Percentiles rank a stretch among this genome's conserved stretches.
These are phyloP conservation scores for Cylloceria caligata DNA, from an alignment of 2,888 invertebrate species.

Conservation along the genomic window DNA sequence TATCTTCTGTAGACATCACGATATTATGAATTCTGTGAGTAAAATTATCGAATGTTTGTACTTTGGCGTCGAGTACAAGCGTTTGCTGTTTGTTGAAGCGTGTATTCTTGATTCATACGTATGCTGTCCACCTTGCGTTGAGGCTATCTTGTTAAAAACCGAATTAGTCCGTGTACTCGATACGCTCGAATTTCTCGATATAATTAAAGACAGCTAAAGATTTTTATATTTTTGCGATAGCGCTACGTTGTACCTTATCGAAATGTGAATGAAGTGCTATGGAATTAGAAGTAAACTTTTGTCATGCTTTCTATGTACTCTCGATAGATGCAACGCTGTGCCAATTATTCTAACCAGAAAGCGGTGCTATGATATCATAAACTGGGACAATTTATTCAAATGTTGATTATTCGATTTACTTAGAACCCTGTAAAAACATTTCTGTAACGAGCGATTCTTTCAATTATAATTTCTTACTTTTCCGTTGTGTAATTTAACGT, in stretches of 20 bases:
- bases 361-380: not conserved
- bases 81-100: constrained; percentile 47
- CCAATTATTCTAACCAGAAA: not conserved
- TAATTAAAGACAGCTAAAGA: constrained; percentile 11
- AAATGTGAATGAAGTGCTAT: not conserved
- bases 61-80: constrained; percentile 16
- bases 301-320: constrained; percentile 6
- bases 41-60: constrained; percentile 20
- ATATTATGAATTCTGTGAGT: constrained; percentile 69
- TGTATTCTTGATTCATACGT: constrained; percentile 70
- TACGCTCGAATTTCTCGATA: not conserved
- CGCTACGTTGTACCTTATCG: constrained; percentile 10
- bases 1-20: constrained; percentile 45
- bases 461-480: no score
- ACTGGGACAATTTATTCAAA: not conserved
- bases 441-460: no score
- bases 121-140: constrained; percentile 58
- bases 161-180: constrained; percentile 47
- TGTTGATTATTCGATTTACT: not conserved
- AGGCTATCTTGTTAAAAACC: constrained; percentile 61
- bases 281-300: constrained; percentile 13
- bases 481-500: no score
- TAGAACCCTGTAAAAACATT: no score
- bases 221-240: not conserved
- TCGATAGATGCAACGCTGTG: not conserved